Conservation (phyloP, 1,140 invertebrate genomes). For the Sinella curviseta region DNA sequence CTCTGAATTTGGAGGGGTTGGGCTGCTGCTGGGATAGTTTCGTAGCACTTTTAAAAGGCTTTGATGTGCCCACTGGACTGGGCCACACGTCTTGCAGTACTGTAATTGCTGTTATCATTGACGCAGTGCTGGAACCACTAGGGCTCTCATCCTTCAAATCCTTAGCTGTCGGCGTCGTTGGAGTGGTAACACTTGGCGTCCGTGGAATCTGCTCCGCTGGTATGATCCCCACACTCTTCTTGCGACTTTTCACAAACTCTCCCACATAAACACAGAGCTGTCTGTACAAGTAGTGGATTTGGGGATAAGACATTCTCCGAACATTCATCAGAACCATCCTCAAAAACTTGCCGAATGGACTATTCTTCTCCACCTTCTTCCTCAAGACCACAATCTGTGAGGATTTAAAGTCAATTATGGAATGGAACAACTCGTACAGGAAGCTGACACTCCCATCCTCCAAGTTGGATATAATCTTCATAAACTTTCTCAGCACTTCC, state of each 20-base stretch:
- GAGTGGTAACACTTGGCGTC: background rate
- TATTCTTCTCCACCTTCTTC: constrained; percentile 42
- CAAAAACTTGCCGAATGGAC: constrained; percentile 43
- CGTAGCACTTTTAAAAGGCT: background rate
- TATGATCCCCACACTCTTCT: constrained; percentile 16
- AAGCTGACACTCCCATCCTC: constrained; percentile 42
- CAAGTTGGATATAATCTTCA: constrained; percentile 36
- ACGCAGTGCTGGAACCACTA: no score
- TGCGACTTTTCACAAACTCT: background rate
- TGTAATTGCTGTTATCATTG: no score
- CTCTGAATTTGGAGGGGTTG: constrained; percentile 1
- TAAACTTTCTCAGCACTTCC: constrained; percentile 39
- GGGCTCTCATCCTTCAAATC: background rate
- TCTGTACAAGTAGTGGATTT: constrained; percentile 29
- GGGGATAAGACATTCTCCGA: constrained; percentile 43
- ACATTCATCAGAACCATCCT: constrained; percentile 38
- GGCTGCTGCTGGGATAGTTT: constrained; percentile 13
- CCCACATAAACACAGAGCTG: constrained; percentile 9
- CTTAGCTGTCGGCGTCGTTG: background rate
- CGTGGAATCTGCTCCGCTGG: background rate
- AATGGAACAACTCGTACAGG: constrained; percentile 45
- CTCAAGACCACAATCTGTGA: constrained; percentile 36
- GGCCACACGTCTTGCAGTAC: background rate
- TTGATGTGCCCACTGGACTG: background rate
- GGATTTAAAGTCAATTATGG: constrained; percentile 41